Evolutionary conservation across 2,797 vertebrate genomes (phyloP), one percentile per base, ranked within the genome.

Genomic region (Argentina silus): DNA sequence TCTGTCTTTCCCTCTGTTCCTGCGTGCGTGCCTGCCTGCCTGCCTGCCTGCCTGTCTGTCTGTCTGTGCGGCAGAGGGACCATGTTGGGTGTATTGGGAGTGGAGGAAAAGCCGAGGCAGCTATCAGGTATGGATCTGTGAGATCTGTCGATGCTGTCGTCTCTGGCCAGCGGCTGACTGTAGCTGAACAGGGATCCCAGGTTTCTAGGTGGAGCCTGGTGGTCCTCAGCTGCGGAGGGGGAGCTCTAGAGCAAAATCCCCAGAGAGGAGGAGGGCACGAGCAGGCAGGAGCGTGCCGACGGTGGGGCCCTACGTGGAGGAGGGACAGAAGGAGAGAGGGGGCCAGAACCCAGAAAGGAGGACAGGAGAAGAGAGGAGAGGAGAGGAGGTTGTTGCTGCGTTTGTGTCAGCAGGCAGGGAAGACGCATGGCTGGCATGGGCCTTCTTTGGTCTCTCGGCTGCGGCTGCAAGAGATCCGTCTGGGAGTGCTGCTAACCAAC

Each of bases 351-450:
- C 77, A 62, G 82, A 78, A 63, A 57, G 50, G 77, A 36, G 42
- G 71, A 51, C 50, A 64, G 67, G 63, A 72, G 72, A 70, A 59
- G 56, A 36, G 67, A 36, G 70, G 63, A 51, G 21, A 48, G 73
- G 59, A 56, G 78, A 74, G 63, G 75, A 69, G 43, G 14, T 78
- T 51, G 75, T 79, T 87, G 80, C 89, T 86, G 81, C 75, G 76
- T 66, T 69, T 57, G 75, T 86, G 89, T 89, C 83, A 84, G 88
- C 88, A 92, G 27, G 27, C 27, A 36, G 27, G 90, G 50, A 88
- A 93, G 93, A 91, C 92, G 92, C 88, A 93, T 95, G 95, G 94
- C 93, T 92, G 88, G 88, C 74, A 72, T 43, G 72, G 88, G 85
- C 88, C 87, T 83, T 48, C 80, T 87, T 78, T 78, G 75, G 73